A percentile compares a stretch with the other conserved stretches of the same genome.
phyloP scores from a whole-genome alignment of 1,140 invertebrate species.

The Lethrus apterus region DNA sequence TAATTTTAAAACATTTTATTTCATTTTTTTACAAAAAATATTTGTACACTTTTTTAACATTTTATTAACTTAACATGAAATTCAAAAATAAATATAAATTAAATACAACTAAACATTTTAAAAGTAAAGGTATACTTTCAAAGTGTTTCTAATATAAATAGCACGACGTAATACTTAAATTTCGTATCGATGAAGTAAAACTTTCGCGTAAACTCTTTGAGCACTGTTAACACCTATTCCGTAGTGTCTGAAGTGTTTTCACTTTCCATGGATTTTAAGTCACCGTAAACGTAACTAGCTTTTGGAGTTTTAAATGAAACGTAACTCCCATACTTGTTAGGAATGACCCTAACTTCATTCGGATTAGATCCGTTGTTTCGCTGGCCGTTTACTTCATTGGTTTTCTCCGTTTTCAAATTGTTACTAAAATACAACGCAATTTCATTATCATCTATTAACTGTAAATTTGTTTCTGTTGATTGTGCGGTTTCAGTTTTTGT shows the following conservation, averaged over 20 bases:
- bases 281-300: conserved; percentile 21
- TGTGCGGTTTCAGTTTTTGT: not conserved
- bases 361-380: conserved; percentile 4
- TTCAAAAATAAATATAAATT: too few species aligned
- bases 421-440: conserved; percentile 48
- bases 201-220: too few species aligned
- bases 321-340: conserved; percentile 27
- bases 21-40: too few species aligned
- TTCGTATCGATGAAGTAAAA: too few species aligned
- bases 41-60: too few species aligned
- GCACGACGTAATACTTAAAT: too few species aligned
- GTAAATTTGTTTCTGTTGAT: conserved; percentile 24
- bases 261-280: conserved; percentile 8
- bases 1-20: too few species aligned
- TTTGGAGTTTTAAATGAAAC: conserved; percentile 25
- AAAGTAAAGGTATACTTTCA: too few species aligned
- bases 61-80: too few species aligned
- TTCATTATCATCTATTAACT: conserved; percentile 46
- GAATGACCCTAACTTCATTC: conserved; percentile 17
- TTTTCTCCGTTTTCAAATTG: conserved; percentile 3
- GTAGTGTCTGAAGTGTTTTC: conserved; percentile 1
- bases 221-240: too few species aligned
- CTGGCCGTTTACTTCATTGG: not conserved
- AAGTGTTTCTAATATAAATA: too few species aligned
- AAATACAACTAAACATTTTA: too few species aligned